These are phyloP conservation scores for Prochilodus magdalenae DNA, from an alignment of 2,113 vertebrate species.

Conservation along the genomic window DNA sequence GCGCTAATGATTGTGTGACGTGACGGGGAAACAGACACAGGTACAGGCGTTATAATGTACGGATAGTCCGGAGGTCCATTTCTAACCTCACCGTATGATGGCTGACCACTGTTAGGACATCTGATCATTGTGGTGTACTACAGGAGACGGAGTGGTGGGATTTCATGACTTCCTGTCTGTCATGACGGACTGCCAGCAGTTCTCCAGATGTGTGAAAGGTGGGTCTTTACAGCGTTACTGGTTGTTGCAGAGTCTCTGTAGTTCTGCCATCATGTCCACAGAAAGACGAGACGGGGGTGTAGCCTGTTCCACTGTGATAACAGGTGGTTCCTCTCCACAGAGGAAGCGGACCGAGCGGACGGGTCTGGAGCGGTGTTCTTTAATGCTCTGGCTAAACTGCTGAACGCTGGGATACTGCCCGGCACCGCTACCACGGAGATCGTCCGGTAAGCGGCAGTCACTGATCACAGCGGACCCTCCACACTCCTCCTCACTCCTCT, in stretches of 20 bases:
- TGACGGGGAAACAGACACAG: no score
- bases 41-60: no score
- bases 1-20: no score
- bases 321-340: not conserved
- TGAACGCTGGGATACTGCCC: constrained; percentile 15
- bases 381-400: constrained; percentile 9
- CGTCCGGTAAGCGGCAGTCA: not conserved
- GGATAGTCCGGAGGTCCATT: no score
- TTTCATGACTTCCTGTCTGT: constrained; percentile 44
- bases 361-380: constrained; percentile 26
- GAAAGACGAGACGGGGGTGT: no score
- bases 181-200: constrained; percentile 25
- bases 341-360: not conserved
- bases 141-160: constrained; percentile 34
- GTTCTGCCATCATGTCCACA: no score
- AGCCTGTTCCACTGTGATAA: not conserved
- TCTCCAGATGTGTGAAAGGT: constrained; percentile 30
- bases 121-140: not conserved
- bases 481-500: no score
- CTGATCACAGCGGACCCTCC: no score
- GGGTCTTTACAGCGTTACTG: no score
- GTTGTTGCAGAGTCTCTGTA: no score
- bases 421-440: not conserved
- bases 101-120: no score
- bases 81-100: no score